Percentiles rank a stretch among this genome's conserved stretches.
phyloP scores from a whole-genome alignment of 2,113 vertebrate genomes.

The Actenoides hombroni region DNA sequence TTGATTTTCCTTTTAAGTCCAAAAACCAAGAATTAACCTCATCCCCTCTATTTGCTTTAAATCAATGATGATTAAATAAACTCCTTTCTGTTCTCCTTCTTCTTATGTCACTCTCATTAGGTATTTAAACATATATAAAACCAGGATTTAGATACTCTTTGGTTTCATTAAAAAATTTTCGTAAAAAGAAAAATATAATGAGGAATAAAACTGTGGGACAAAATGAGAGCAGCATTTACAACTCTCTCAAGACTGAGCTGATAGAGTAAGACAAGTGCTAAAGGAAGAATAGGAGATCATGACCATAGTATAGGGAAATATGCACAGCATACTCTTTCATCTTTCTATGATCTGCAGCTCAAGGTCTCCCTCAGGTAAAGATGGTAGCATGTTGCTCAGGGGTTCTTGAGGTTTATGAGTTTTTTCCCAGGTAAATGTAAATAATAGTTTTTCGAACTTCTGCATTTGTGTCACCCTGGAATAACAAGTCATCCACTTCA shows the following conservation, averaged over 20 bases:
- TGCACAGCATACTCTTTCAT: not conserved
- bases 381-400: not conserved
- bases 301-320: not conserved
- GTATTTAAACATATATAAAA: not conserved
- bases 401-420: not conserved
- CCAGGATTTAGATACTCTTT: not conserved
- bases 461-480: not conserved
- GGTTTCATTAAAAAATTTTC: not conserved
- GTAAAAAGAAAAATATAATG: not conserved
- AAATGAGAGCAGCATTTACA: not conserved
- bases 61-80: not conserved
- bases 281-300: not conserved
- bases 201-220: not conserved
- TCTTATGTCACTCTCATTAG: not conserved
- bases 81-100: not conserved
- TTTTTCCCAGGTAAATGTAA: not conserved
- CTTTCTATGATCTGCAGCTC: not conserved
- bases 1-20: not conserved
- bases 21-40: not conserved
- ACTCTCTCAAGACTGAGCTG: fast-evolving
- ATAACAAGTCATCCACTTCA: not conserved
- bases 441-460: not conserved
- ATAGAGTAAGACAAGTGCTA: not conserved
- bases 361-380: not conserved
- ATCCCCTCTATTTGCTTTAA: not conserved